Conservation (phyloP, 2,113 vertebrate genomes). For the pig (Sus scrofa) region T2T-Sscrofa CM000816.6:6547501-6548000, state of each 20-base stretch:
- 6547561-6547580: not conserved
- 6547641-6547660: no score
- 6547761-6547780: not conserved
- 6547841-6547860: not conserved
- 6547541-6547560: not conserved
- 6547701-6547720: not conserved
- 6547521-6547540: not conserved
- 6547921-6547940: not conserved
- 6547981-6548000: not conserved
- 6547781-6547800: not conserved
- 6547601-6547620: not conserved
- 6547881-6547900: not conserved
- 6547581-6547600: not conserved
- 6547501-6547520: not conserved
- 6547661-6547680: not conserved
- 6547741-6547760: not conserved
- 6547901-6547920: not conserved
- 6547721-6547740: not conserved
- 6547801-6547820: not conserved
- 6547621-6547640: not conserved
- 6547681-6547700: not conserved
- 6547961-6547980: not conserved
- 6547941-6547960: not conserved
- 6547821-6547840: not conserved
- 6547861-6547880: not conserved